phyloP scores from a whole-genome alignment of 2,888 invertebrate genomes.

The Apamea epomidion region DNA sequence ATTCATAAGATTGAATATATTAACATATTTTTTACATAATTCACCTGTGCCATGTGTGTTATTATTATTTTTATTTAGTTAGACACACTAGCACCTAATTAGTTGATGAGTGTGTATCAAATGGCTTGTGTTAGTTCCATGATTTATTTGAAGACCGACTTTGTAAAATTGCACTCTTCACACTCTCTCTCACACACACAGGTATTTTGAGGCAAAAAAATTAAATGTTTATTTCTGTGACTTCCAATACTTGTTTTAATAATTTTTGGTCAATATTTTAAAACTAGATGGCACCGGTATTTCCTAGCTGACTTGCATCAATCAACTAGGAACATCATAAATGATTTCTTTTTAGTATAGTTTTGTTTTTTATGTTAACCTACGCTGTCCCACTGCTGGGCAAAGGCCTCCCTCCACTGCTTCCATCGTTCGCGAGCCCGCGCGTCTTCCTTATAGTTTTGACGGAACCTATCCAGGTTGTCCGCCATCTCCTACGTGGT shows the following conservation, averaged over 20 bases:
- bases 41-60: not conserved
- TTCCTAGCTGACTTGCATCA: not conserved
- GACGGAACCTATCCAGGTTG: too few relatives aligned
- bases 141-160: not conserved
- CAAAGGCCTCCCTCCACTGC: too few relatives aligned
- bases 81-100: not conserved
- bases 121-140: not conserved
- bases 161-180: not conserved
- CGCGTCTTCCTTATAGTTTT: too few relatives aligned
- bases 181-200: not conserved
- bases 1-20: not conserved
- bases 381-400: too few relatives aligned
- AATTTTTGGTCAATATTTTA: not conserved
- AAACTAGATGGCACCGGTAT: not conserved
- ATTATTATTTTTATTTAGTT: not conserved
- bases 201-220: not conserved
- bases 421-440: too few relatives aligned
- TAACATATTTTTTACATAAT: slow-evolving; percentile 19
- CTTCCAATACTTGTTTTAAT: not conserved
- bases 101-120: not conserved
- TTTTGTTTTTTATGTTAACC: too few relatives aligned
- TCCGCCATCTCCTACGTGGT: too few relatives aligned
- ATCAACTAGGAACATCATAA: not conserved
- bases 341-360: not conserved
- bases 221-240: not conserved